phyloP scores from a whole-genome alignment of 2,797 vertebrate genomes.

The Pitangus sulphuratus region DNA sequence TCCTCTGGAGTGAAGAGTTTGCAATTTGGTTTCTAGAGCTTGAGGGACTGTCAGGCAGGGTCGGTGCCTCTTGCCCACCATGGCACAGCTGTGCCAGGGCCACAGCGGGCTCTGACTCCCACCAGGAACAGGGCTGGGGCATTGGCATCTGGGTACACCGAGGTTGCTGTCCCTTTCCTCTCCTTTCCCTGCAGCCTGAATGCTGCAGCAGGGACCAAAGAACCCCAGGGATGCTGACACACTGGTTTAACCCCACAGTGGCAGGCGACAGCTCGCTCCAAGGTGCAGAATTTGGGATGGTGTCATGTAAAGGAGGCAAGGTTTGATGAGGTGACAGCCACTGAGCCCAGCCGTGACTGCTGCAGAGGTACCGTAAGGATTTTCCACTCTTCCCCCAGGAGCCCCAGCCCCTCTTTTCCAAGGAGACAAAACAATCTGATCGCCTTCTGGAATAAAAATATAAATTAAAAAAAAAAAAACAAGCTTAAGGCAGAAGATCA shows the following conservation, averaged over 20 bases:
- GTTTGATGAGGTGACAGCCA: background rate
- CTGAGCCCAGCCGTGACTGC: background rate
- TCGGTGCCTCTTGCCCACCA: background rate
- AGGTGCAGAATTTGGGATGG: background rate
- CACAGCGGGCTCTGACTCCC: background rate
- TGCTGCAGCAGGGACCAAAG: background rate
- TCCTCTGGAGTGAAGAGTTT: conserved; percentile 42
- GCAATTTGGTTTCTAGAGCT: conserved; percentile 45
- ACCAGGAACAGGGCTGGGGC: background rate
- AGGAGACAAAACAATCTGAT: background rate
- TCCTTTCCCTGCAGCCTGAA: background rate
- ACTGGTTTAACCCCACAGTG: background rate
- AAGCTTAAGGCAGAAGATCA: conserved; percentile 14
- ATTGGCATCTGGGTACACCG: background rate
- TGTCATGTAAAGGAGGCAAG: background rate
- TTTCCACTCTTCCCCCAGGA: conserved; percentile 8
- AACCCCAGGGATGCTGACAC: background rate
- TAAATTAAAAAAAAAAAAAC: background rate
- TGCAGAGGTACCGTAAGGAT: background rate
- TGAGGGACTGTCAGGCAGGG: background rate
- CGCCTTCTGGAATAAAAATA: background rate
- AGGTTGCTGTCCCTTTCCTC: accelerated
- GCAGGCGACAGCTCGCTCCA: background rate
- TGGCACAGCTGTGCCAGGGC: background rate
- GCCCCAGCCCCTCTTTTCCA: background rate